Evolutionary conservation across 2,113 vertebrate genomes (phyloP), one percentile per base, ranked within the genome.

Genomic region (Dascyllus trimaculatus): DNA sequence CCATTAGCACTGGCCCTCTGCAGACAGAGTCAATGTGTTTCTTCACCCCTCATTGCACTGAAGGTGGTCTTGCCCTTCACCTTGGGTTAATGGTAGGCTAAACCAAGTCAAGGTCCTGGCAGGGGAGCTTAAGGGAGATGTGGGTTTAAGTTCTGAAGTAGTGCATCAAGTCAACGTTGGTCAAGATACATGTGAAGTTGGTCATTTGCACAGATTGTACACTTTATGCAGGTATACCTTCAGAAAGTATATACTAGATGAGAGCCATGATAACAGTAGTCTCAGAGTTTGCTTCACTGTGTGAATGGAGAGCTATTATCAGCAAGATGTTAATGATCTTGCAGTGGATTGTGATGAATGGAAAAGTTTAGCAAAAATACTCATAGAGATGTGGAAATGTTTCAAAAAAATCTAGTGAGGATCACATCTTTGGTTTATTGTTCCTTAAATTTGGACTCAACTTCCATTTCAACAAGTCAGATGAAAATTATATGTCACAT

Each of bases 31-130:
- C 82, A 85, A 89, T 87, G 88, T 92, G 90, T 87, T 88, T 63
- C 77, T 88, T 85, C 78, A 90, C 77, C 84, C 84, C 88, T 88
- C 88, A 90, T 92, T 91, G 85, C 86, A 89, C 72, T 80, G 40
- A 76, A 81, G 83, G 82, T 89, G 84, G 82, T 73, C 80, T 62
- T 85, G 84, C 64, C 85, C 91, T 89, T 89, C 85, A 92, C 83
- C 88, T 62, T 4, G 22, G 13, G 56, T 18, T 80, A 78, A 89
- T 72, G 80, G 60, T 21, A 49, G 78, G 38, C 61, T 48, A 52
- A 63, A 81, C 66, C 80, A 88, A 75, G 53, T 52, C 51, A 65
- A 79, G 77, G 62, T 67, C 26, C 19, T 53, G 8, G 11, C 64
- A 46, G 15, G 71, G 73, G 21, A 43, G 51, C 11, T 1, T 18